Percentiles rank a stretch among this genome's conserved stretches.
Evolutionary conservation across 1,140 invertebrate species (phyloP).

Genomic region (Conus ventricosus): DNA sequence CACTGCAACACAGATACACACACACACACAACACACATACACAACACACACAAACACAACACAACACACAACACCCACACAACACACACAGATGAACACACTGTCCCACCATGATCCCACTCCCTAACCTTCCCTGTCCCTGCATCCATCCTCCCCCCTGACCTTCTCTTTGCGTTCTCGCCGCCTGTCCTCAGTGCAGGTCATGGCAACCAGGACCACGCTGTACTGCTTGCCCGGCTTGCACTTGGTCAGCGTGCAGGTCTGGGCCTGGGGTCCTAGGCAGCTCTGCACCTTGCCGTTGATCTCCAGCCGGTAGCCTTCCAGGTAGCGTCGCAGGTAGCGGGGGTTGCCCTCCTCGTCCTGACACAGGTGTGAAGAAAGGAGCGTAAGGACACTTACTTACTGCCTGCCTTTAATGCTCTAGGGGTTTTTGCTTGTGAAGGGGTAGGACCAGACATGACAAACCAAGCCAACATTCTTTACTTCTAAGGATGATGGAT

Average conservation of each 20-base stretch:
- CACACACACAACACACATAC: not conserved
- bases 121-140: too few relatives aligned
- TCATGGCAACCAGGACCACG: slow-evolving; percentile 72
- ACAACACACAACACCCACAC: too few relatives aligned
- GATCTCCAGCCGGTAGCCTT: slow-evolving; percentile 74
- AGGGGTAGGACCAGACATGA: too few relatives aligned
- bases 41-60: not conserved
- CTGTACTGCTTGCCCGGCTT: slow-evolving; percentile 71
- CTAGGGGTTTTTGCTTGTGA: too few relatives aligned
- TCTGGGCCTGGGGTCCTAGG: slow-evolving; percentile 66
- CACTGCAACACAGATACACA: too few relatives aligned
- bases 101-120: too few relatives aligned
- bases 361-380: not conserved
- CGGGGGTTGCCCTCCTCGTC: slow-evolving; percentile 43
- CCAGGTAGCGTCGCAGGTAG: slow-evolving; percentile 58
- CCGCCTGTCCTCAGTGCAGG: slow-evolving; percentile 68
- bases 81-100: too few relatives aligned
- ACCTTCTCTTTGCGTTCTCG: slow-evolving; percentile 69
- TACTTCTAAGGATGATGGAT: too few relatives aligned
- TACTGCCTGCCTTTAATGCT: not conserved
- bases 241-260: slow-evolving; percentile 73
- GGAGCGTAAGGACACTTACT: not conserved
- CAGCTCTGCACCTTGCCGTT: slow-evolving; percentile 72
- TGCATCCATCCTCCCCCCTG: not conserved
- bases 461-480: too few relatives aligned